These are phyloP conservation scores for Luperina testacea DNA, from an alignment of 2,888 invertebrate genomes.

Conservation along the genomic window DNA sequence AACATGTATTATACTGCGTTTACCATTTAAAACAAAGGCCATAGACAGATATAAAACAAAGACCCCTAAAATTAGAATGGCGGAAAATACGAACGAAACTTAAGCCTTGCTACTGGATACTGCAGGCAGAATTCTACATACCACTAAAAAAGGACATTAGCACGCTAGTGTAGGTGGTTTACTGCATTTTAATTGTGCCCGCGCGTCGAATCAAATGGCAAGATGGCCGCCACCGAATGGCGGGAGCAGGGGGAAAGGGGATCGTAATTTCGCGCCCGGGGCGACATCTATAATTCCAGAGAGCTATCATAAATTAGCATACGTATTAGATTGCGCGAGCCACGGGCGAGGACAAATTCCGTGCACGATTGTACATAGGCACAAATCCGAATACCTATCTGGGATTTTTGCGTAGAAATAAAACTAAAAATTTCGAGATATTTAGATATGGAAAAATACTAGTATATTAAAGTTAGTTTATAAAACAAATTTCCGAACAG, in stretches of 20 bases:
- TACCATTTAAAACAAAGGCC: background rate
- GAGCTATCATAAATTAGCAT: constrained; percentile 89
- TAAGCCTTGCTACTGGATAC: constrained; percentile 26
- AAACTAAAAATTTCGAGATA: background rate
- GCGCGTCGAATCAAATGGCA: constrained; percentile 80
- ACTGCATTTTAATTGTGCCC: constrained; percentile 77
- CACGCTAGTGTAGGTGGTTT: constrained; percentile 58
- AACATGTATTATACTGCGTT: background rate
- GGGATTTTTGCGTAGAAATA: constrained; percentile 3
- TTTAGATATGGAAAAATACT: background rate
- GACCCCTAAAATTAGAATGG: background rate
- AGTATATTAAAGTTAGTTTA: background rate
- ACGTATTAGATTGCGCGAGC: constrained; percentile 86
- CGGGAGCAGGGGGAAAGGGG: constrained; percentile 69
- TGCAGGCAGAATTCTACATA: constrained; percentile 34
- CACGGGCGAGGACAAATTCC: constrained; percentile 79
- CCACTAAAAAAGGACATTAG: constrained; percentile 75
- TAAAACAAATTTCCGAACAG: background rate
- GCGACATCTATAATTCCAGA: constrained; percentile 88
- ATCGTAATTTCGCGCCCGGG: constrained; percentile 84
- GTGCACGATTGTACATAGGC: constrained; percentile 78
- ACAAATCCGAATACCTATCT: constrained; percentile 69
- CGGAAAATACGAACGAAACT: constrained; percentile 27
- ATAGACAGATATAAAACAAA: constrained; percentile 13
- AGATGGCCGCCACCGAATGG: constrained; percentile 81